Conservation (phyloP, 1,140 invertebrate species). For the Pseudomyrmex cubaensis region DNA sequence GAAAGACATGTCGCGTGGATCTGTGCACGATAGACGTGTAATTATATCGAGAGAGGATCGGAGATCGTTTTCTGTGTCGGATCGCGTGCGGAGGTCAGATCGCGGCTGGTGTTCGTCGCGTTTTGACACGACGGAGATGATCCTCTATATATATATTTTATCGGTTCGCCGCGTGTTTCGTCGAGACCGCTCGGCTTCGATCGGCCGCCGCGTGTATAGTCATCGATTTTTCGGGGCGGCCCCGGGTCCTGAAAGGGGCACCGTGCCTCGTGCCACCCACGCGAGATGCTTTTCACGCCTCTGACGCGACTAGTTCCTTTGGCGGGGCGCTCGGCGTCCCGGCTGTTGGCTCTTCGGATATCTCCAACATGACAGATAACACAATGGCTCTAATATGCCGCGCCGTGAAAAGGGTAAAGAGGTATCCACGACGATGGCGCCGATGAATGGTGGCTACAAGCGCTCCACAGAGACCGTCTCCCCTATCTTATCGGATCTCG, state of each 20-base stretch:
- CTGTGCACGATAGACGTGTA: slow-evolving; percentile 7
- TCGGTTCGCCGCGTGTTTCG: not conserved
- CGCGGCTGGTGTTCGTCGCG: not conserved
- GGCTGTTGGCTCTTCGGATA: slow-evolving; percentile 78
- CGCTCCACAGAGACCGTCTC: slow-evolving; percentile 56
- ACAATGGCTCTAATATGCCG: slow-evolving; percentile 81
- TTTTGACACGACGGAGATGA: not conserved
- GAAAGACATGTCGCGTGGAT: slow-evolving; percentile 17
- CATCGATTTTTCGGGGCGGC: slow-evolving; percentile 50
- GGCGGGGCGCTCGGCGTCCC: slow-evolving; percentile 65
- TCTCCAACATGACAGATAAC: slow-evolving; percentile 79
- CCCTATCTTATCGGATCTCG: slow-evolving; percentile 79
- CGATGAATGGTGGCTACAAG: slow-evolving; percentile 72
- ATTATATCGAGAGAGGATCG: slow-evolving; percentile 26
- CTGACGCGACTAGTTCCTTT: slow-evolving; percentile 79
- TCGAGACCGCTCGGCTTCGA: not conserved
- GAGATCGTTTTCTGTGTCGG: too few relatives aligned
- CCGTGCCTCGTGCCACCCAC: slow-evolving; percentile 75
- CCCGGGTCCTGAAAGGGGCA: slow-evolving; percentile 26
- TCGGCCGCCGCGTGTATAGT: too few relatives aligned
- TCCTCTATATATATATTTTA: not conserved
- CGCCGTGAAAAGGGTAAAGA: slow-evolving; percentile 79
- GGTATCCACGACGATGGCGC: slow-evolving; percentile 70
- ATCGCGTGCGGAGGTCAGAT: not conserved
- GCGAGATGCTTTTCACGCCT: slow-evolving; percentile 78